phyloP scores from a whole-genome alignment of 2,113 vertebrate species.

The Apaloderma vittatum region DNA sequence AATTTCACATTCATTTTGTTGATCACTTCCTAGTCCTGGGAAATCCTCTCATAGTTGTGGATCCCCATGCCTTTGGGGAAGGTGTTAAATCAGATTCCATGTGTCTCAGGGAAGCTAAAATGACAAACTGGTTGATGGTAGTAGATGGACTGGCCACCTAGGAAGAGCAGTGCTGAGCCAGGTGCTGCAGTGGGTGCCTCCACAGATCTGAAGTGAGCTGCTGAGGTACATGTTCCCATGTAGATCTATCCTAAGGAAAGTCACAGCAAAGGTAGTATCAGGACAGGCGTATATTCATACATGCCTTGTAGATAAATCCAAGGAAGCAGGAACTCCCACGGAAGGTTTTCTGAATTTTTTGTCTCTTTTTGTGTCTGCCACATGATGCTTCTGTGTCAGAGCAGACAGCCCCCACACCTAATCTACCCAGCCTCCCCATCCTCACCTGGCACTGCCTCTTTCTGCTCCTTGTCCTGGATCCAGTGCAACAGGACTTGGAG shows the following conservation, averaged over 20 bases:
- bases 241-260: background rate
- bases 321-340: background rate
- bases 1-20: background rate
- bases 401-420: background rate
- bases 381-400: background rate
- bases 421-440: fast-evolving
- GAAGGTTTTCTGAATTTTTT: background rate
- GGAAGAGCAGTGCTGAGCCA: background rate
- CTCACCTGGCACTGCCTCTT: background rate
- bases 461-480: background rate
- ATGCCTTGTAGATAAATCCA: background rate
- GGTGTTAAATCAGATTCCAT: background rate
- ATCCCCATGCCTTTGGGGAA: background rate
- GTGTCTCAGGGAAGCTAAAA: background rate
- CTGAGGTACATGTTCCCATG: background rate
- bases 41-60: background rate
- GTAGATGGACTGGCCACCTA: background rate
- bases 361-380: background rate
- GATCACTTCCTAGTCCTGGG: background rate
- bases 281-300: background rate
- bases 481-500: background rate
- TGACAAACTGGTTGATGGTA: background rate
- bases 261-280: background rate
- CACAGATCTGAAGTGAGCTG: background rate
- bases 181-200: background rate